Conservation (phyloP, 2,797 vertebrate genomes). For the Sebastes vulpes region DNA sequence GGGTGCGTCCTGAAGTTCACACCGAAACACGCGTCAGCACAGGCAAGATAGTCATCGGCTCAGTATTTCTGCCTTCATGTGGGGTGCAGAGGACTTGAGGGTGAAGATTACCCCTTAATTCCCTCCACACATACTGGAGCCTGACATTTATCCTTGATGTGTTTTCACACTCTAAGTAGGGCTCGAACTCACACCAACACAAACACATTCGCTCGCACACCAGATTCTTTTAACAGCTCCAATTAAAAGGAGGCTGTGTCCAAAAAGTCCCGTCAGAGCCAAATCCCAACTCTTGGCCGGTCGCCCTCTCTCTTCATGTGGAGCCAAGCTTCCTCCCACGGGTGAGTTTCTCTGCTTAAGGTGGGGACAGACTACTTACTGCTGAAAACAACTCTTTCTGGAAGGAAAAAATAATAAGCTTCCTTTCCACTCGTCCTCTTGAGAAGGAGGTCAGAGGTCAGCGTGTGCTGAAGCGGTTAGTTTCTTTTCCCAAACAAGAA, state of each 20-base stretch:
- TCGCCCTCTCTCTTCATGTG: constrained; percentile 31
- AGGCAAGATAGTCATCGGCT: constrained; percentile 42
- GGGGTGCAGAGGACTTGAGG: constrained; percentile 26
- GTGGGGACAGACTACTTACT: not conserved
- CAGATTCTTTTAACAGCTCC: constrained; percentile 58
- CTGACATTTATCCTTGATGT: constrained; percentile 68
- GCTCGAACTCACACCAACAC: constrained; percentile 33
- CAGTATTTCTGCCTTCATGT: constrained; percentile 16
- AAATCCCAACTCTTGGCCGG: constrained; percentile 49
- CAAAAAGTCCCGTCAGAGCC: constrained; percentile 27
- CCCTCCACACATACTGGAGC: constrained; percentile 41
- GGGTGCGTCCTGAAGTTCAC: constrained; percentile 41
- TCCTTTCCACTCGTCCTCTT: not conserved
- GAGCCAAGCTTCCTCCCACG: constrained; percentile 33
- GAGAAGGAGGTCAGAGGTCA: not conserved
- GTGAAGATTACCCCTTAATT: constrained; percentile 71
- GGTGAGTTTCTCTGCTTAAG: not conserved
- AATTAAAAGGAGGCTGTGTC: constrained; percentile 49
- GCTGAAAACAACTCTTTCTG: constrained; percentile 2
- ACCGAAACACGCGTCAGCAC: constrained; percentile 2
- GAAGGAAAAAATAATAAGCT: not conserved
- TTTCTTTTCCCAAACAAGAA: not conserved
- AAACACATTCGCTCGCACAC: constrained; percentile 31
- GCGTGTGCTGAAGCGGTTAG: not conserved
- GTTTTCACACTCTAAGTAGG: constrained; percentile 61